These are phyloP conservation scores for Corythornis vintsioides DNA, from an alignment of 2,113 vertebrate genomes.

Conservation along the genomic window DNA sequence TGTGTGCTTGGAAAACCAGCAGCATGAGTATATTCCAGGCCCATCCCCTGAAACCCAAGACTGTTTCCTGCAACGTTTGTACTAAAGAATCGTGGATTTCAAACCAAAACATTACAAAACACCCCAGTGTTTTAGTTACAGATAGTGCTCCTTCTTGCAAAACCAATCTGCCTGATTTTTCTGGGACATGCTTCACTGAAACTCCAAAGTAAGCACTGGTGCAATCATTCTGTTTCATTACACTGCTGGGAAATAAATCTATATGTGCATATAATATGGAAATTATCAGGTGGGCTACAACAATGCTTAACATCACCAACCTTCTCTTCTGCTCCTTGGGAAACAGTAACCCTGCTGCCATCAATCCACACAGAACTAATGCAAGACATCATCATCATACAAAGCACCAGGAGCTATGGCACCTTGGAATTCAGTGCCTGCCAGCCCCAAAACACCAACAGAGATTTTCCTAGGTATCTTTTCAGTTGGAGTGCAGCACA, in stretches of 20 bases:
- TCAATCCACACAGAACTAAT: background rate
- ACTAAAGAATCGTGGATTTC: background rate
- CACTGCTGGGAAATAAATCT: background rate
- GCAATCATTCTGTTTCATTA: background rate
- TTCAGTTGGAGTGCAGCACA: background rate
- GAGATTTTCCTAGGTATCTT: background rate
- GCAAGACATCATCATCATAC: background rate
- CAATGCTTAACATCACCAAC: background rate
- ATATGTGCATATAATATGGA: background rate
- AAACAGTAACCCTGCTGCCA: background rate
- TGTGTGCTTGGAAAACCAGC: background rate
- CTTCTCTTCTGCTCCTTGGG: background rate
- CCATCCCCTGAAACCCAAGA: background rate
- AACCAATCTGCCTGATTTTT: background rate
- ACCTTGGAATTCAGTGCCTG: background rate
- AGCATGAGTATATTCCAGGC: background rate
- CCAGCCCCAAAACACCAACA: background rate
- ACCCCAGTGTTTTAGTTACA: background rate
- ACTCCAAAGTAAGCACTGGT: background rate
- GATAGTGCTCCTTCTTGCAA: background rate
- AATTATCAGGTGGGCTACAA: background rate
- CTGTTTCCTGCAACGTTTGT: background rate
- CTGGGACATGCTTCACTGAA: background rate
- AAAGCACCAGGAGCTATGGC: background rate
- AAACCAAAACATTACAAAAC: background rate